Evolutionary conservation across 37 sponge, comb jelly and placozoan genomes (phyloP).

Genomic region (Geodia barretti): DNA sequence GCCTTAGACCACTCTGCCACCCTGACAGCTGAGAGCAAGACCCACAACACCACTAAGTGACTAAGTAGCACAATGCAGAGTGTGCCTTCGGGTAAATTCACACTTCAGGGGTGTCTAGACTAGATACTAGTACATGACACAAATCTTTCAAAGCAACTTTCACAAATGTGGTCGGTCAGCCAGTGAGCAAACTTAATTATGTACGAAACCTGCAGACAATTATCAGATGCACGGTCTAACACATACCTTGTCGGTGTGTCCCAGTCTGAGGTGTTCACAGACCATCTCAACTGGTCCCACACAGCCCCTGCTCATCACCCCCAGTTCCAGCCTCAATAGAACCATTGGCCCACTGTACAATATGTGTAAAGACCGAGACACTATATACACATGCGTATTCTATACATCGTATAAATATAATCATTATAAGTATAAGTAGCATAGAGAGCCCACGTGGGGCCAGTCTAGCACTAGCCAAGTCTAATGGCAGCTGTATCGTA

Average conservation of each 20-base stretch:
- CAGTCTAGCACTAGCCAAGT: no score
- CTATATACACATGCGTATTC: background rate
- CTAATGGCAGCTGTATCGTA: no score
- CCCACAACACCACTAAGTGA: constrained; percentile 5
- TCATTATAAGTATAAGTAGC: background rate
- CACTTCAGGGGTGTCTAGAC: no score
- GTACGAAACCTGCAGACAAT: background rate
- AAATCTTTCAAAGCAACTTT: no score
- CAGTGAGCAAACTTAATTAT: no score
- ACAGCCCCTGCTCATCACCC: constrained; percentile 61
- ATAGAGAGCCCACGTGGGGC: no score
- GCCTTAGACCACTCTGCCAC: constrained; percentile 99
- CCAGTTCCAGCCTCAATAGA: constrained; percentile 59
- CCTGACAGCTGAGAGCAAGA: constrained; percentile 82
- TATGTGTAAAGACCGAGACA: background rate
- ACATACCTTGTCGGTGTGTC: constrained; percentile 30
- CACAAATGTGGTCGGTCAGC: no score
- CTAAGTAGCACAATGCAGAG: no score
- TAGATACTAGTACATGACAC: no score
- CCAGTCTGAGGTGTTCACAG: constrained; percentile 56
- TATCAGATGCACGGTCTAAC: background rate
- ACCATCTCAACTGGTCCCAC: constrained; percentile 56
- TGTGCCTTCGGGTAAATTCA: no score
- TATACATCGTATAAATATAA: no score
- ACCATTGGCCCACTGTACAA: constrained; percentile 59